Evolutionary conservation across 2,797 vertebrate species (phyloP).

Genomic region (Coendou prehensilis): DNA sequence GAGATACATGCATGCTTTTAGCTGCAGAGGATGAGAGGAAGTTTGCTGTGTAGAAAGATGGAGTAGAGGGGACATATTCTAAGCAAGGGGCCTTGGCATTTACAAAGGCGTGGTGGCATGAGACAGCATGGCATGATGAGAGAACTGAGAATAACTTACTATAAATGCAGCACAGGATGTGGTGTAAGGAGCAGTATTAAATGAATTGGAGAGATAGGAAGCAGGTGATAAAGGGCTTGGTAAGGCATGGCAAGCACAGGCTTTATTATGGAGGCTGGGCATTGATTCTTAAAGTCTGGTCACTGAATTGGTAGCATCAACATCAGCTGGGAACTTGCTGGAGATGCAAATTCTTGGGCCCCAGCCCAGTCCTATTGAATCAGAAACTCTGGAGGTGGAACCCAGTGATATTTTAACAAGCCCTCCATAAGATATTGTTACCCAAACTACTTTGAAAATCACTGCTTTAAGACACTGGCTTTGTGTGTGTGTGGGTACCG

Average conservation of each 20-base stretch:
- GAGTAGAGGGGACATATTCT: background rate
- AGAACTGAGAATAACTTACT: slow-evolving; percentile 46
- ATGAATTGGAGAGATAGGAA: slow-evolving; percentile 46
- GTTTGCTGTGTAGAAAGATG: slow-evolving; percentile 42
- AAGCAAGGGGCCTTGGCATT: background rate
- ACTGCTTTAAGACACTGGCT: background rate
- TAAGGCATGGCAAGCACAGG: background rate
- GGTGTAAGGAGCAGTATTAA: slow-evolving; percentile 40
- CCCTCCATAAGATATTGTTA: background rate
- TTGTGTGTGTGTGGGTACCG: background rate
- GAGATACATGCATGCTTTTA: background rate
- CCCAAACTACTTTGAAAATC: slow-evolving; percentile 1
- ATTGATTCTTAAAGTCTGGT: slow-evolving; percentile 46
- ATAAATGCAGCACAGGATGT: background rate
- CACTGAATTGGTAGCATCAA: background rate
- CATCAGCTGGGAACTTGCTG: slow-evolving; percentile 30
- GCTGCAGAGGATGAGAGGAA: slow-evolving; percentile 16
- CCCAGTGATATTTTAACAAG: slow-evolving; percentile 36
- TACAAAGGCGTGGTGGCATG: background rate
- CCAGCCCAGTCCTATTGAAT: background rate
- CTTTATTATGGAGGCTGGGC: slow-evolving; percentile 5
- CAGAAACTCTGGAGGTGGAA: slow-evolving; percentile 15
- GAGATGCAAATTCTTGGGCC: slow-evolving; percentile 40
- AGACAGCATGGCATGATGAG: background rate
- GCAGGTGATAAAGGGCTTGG: background rate